Evolutionary conservation across 2,797 vertebrate genomes (phyloP).

Genomic region (Alca torda): DNA sequence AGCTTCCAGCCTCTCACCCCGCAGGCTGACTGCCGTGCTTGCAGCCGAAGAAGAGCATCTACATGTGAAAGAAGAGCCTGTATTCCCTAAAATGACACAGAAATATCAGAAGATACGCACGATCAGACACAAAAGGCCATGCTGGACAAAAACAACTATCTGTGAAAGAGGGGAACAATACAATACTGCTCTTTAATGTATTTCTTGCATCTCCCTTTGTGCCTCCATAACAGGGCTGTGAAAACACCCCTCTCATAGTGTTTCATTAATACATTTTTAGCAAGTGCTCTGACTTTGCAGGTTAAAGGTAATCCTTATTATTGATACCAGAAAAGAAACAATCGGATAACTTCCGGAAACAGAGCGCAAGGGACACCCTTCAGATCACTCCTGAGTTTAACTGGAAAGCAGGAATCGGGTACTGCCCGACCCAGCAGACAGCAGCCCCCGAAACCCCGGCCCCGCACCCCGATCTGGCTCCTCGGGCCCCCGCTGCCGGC

Average conservation of each 20-base stretch:
- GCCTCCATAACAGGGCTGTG: not conserved
- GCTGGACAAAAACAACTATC: not conserved
- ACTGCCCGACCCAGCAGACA: not conserved
- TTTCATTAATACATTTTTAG: not conserved
- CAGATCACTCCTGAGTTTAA: rapidly evolving
- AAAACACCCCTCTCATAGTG: not conserved
- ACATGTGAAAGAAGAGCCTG: not conserved
- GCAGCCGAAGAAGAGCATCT: not conserved
- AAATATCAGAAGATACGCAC: not conserved
- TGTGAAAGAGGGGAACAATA: not conserved
- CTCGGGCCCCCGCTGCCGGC: not conserved
- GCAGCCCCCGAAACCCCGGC: not conserved
- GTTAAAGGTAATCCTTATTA: not conserved
- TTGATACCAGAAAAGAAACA: rapidly evolving
- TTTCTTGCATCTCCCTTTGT: not conserved
- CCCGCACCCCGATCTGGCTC: rapidly evolving
- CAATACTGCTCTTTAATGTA: rapidly evolving
- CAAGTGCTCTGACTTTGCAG: not conserved
- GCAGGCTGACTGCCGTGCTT: not conserved
- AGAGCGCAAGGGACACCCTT: rapidly evolving
- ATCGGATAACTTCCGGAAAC: not conserved
- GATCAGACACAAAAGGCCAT: not conserved
- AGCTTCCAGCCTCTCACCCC: not conserved
- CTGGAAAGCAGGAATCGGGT: not conserved
- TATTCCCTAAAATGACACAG: not conserved